Conservation (phyloP, 2,113 vertebrate genomes). For the Chrysemys picta region DNA sequence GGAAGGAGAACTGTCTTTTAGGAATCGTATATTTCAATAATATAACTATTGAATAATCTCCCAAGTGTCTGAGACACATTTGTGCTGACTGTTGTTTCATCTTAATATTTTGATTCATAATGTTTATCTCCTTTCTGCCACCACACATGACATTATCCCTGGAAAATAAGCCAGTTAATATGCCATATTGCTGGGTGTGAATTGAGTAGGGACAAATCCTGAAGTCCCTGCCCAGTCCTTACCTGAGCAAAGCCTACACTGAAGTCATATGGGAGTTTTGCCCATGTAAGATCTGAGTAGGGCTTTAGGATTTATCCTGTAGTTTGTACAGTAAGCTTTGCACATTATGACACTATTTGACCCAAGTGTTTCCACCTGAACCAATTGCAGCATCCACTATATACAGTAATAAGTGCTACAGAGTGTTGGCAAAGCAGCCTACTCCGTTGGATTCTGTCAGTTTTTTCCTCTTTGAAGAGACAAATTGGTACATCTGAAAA, state of each 20-base stretch:
- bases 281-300: background rate
- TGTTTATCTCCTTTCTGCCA: background rate
- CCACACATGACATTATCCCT: background rate
- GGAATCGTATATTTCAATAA: background rate
- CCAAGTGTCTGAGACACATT: background rate
- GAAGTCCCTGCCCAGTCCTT: background rate
- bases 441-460: conserved; percentile 46
- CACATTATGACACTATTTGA: background rate
- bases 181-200: background rate
- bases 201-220: background rate
- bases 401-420: background rate
- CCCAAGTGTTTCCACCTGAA: background rate
- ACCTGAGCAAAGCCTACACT: background rate
- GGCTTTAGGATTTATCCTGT: background rate
- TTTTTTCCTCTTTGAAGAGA: conserved; percentile 36
- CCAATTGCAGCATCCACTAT: background rate
- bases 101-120: background rate
- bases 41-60: background rate
- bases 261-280: background rate
- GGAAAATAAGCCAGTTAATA: background rate
- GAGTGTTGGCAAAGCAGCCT: conserved; percentile 33
- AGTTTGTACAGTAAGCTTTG: background rate
- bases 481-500: conserved; percentile 56
- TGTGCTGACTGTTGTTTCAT: too few species aligned
- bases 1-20: too few species aligned